A percentile compares a stretch with the other conserved stretches of the same genome.
phyloP scores from a whole-genome alignment of 2,797 vertebrate genomes.

The Neosalanx taihuensis region DNA sequence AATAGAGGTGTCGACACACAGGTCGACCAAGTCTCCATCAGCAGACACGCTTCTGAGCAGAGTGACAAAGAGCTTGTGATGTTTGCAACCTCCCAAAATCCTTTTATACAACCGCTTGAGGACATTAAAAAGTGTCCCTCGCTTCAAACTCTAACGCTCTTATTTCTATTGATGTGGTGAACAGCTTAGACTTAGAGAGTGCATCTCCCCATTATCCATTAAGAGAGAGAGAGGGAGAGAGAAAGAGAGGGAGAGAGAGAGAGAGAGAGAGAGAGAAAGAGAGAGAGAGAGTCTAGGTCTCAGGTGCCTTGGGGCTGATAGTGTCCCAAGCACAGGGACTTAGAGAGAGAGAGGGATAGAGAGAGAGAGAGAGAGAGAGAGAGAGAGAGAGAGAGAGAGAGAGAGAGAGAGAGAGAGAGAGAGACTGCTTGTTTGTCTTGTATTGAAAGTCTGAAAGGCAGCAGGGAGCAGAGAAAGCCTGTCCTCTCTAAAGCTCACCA shows the following conservation, averaged over 20 bases:
- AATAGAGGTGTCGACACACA: not conserved
- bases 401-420: not conserved
- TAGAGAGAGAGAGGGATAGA: not conserved
- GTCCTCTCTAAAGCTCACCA: not conserved
- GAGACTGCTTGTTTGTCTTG: not conserved
- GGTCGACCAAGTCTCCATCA: not conserved
- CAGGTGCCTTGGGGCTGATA: no score
- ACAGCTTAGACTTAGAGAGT: not conserved
- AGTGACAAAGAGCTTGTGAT: not conserved
- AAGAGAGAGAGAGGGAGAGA: no score
- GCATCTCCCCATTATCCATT: not conserved
- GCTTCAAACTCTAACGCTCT: no score
- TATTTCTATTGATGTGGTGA: not conserved
- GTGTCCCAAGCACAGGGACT: not conserved
- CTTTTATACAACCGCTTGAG: not conserved
- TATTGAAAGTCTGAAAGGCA: not conserved
- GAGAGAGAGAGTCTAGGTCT: no score
- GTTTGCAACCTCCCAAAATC: not conserved
- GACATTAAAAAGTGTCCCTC: no score
- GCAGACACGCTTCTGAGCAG: not conserved
- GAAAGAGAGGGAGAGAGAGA: not conserved
- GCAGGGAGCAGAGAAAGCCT: not conserved
- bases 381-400: not conserved
- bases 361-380: not conserved
- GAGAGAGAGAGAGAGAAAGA: no score